phyloP scores from a whole-genome alignment of 1,140 invertebrate genomes.

The Physella acuta region DNA sequence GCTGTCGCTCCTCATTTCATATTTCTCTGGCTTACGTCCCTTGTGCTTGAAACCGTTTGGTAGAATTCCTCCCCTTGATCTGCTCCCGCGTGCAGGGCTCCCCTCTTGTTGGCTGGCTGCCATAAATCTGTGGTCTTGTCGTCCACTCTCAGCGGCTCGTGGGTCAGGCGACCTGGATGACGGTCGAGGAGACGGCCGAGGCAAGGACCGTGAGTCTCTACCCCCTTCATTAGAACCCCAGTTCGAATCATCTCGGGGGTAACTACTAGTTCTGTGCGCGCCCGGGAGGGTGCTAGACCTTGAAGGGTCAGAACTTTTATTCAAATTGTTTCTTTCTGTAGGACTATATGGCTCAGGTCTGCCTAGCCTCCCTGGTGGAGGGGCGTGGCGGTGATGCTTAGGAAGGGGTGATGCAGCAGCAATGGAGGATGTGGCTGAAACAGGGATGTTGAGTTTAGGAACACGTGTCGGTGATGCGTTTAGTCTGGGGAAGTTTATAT shows the following conservation, averaged over 20 bases:
- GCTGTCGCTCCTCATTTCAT: conserved; percentile 51
- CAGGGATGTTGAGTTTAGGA: conserved; percentile 42
- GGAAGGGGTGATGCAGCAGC: conserved; percentile 11
- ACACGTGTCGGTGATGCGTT: conserved; percentile 46
- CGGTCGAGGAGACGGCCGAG: conserved; percentile 15
- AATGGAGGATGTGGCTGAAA: conserved; percentile 10
- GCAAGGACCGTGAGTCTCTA: conserved; percentile 16
- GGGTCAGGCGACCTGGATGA: conserved; percentile 26
- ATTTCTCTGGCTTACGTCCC: conserved; percentile 45
- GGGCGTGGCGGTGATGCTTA: conserved; percentile 33
- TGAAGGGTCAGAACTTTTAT: conserved; percentile 39
- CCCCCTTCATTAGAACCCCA: conserved; percentile 32
- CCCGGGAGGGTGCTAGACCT: conserved; percentile 29
- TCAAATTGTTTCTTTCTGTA: conserved; percentile 54
- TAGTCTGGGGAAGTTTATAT: conserved; percentile 26
- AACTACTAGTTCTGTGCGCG: conserved; percentile 33
- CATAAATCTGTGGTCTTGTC: conserved; percentile 24
- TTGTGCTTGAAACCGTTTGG: conserved; percentile 54
- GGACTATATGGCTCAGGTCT: conserved; percentile 54
- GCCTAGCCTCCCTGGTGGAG: conserved; percentile 46
- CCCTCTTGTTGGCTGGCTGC: conserved; percentile 21
- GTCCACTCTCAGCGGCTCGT: conserved; percentile 27
- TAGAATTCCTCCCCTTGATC: conserved; percentile 31
- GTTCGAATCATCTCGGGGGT: conserved; percentile 24
- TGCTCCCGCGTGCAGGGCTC: conserved; percentile 16